Conservation (phyloP, 2,113 vertebrate species). For the Odontophorus gujanensis region DNA sequence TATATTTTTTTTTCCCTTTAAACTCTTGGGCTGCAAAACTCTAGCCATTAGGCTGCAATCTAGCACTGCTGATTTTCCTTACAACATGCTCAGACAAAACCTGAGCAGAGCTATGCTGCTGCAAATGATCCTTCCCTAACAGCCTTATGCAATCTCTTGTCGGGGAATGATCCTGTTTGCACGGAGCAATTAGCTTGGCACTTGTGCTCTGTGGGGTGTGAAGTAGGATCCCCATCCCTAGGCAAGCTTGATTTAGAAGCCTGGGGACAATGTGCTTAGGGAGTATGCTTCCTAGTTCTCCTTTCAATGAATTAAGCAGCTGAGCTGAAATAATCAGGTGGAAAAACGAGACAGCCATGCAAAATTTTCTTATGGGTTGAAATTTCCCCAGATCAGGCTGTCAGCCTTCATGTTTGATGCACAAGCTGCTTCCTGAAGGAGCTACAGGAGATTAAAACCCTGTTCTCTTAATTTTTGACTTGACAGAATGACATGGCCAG, state of each 20-base stretch:
- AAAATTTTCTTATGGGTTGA: not conserved
- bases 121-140: not conserved
- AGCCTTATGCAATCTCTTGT: not conserved
- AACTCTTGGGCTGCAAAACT: not conserved
- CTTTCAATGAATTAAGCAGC: not conserved
- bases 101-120: not conserved
- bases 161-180: not conserved
- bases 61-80: not conserved
- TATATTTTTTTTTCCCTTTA: not conserved
- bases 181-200: not conserved
- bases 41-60: too few species aligned
- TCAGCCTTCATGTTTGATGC: not conserved
- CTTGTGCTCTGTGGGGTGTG: accelerated
- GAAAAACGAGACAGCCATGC: not conserved
- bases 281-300: not conserved
- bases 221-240: not conserved
- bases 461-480: not conserved
- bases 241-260: not conserved
- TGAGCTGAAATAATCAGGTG: not conserved
- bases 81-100: accelerated
- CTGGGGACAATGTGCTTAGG: not conserved
- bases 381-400: not conserved
- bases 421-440: not conserved
- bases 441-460: not conserved
- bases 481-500: not conserved